Percentiles rank a stretch among this genome's conserved stretches.
These are phyloP conservation scores for Acronicta psi DNA, from an alignment of 2,888 invertebrate genomes.

Conservation along the genomic window DNA sequence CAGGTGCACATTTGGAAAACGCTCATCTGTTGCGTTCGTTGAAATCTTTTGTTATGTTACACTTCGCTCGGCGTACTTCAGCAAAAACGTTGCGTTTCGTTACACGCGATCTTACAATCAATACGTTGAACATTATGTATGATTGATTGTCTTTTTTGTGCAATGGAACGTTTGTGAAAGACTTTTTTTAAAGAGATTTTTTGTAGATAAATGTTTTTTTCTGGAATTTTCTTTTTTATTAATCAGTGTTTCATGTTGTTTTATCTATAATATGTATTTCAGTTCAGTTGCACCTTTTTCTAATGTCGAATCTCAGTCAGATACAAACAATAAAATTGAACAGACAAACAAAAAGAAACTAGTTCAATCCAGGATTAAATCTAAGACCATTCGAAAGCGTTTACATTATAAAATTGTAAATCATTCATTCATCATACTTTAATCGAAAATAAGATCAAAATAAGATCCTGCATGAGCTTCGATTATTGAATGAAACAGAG, in stretches of 20 bases:
- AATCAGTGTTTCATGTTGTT: too few species aligned
- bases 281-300: neutral
- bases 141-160: slow-evolving; percentile 19
- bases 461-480: slow-evolving; percentile 58
- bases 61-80: slow-evolving; percentile 1
- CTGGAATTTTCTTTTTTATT: neutral
- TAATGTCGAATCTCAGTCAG: neutral
- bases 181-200: too few species aligned
- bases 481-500: slow-evolving; percentile 69
- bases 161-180: slow-evolving; percentile 11
- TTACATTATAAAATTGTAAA: slow-evolving; percentile 63
- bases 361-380: slow-evolving; percentile 32
- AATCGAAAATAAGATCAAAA: slow-evolving; percentile 69
- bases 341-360: slow-evolving; percentile 24
- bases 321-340: slow-evolving; percentile 11
- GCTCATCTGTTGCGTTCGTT: slow-evolving; percentile 39
- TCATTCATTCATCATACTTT: slow-evolving; percentile 75
- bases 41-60: slow-evolving; percentile 55
- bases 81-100: slow-evolving; percentile 15
- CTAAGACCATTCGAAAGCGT: slow-evolving; percentile 40
- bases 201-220: neutral
- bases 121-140: slow-evolving; percentile 13
- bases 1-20: neutral
- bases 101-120: slow-evolving; percentile 15
- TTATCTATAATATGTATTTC: too few species aligned